Base-by-base conservation (phyloP, 2,888 invertebrate species). In the Stenodema calcarata region DNA sequence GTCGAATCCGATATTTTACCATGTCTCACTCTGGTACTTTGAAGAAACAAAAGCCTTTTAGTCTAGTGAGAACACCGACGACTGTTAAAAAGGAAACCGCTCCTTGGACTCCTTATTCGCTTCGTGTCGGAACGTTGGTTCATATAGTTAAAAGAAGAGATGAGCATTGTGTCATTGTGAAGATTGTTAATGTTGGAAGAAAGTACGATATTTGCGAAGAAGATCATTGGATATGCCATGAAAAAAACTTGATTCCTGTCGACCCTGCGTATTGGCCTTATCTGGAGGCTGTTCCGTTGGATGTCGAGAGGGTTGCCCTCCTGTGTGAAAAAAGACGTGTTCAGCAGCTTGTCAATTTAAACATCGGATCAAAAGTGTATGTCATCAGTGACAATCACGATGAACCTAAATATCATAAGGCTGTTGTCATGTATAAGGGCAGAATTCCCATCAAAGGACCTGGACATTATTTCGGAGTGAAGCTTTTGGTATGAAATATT, bases 401-500 rank as follows among this genome's bases (percentile, higher is more conserved):
- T 35, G 73, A 84, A 30, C 42, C 73, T 42, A 84, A 73, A n/a
- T 86, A 79, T 35, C 88, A 89, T 75, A 83, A 87, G 85, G 89
- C 89, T n/a, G 87, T 89, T 50, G 88, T 90, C 47, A 89, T 87
- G 73, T 90, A 89, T 87, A 89, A 89, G 87, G 90, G 90, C 62
- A 88, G 88, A 62, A 88, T 90, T 62, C 76, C 87, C 47, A 88
- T 88, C 86, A 87, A 89, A 87, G 89, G 90, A 42, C 88, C 87
- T 80, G 90, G 90, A 87, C 86, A 85, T 82, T 90, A 88, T 88
- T 90, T 89, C 89, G 90, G 90, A 88, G 89, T 90, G 87, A 89
- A 89, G 83, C 81, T 90, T 84, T 89, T 90, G 90, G 90, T 90
- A 90, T 87, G 89, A 80, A 69, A 27, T 14, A 14, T 41, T 44